These are phyloP conservation scores for Pachyuromys duprasi DNA, from an alignment of 2,797 vertebrate species.

Conservation along the genomic window DNA sequence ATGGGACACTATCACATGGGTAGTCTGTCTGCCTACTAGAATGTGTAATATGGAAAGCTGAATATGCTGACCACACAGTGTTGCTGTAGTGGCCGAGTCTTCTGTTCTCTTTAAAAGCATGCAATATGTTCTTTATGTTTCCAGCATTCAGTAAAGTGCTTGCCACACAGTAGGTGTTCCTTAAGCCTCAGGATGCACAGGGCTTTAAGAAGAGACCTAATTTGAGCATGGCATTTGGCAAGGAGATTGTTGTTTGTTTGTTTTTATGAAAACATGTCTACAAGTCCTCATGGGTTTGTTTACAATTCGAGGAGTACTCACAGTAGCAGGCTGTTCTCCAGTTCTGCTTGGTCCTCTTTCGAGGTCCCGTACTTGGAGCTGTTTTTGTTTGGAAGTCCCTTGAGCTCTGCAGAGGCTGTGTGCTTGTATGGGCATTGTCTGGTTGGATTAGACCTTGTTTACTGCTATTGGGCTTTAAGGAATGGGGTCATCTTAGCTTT, in stretches of 20 bases:
- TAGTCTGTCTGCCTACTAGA: neutral
- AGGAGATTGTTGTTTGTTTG: neutral
- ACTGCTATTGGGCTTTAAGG: neutral
- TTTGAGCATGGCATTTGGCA: neutral
- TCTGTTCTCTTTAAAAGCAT: neutral
- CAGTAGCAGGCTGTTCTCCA: neutral
- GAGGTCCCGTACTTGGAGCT: neutral
- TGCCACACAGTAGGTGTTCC: conserved; percentile 2
- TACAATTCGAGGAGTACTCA: neutral
- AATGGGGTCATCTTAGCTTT: conserved; percentile 37
- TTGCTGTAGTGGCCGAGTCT: neutral
- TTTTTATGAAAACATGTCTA: neutral
- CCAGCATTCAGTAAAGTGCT: neutral
- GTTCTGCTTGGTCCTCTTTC: neutral
- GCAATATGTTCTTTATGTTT: neutral
- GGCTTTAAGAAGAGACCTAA: neutral
- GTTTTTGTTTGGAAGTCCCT: neutral
- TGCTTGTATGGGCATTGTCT: neutral
- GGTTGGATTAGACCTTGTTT: conserved; percentile 20
- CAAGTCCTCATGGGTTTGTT: neutral
- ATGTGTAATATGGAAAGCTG: fast-evolving
- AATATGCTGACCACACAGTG: fast-evolving
- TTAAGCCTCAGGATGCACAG: neutral
- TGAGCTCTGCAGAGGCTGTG: neutral
- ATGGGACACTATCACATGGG: neutral